Evolutionary conservation across 2,113 vertebrate species (phyloP).

Genomic region (Tragelaphus strepsiceros): DNA sequence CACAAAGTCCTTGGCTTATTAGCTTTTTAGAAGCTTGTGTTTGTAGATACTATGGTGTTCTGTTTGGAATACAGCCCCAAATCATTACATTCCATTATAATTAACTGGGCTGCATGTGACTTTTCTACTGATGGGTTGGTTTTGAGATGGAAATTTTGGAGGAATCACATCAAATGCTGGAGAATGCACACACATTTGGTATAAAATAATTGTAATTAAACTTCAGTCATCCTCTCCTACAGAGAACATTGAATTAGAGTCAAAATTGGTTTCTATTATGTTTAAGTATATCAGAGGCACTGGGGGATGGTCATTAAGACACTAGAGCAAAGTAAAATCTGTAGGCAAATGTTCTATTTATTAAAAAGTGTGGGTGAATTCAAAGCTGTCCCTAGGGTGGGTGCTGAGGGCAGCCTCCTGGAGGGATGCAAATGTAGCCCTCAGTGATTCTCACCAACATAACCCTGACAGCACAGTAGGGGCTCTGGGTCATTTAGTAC

Average conservation of each 20-base stretch:
- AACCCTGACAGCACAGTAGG: neutral
- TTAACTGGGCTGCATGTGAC: constrained; percentile 26
- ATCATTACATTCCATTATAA: constrained; percentile 34
- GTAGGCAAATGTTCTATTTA: constrained; percentile 62
- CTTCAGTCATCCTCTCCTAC: constrained; percentile 71
- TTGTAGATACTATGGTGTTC: neutral
- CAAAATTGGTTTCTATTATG: constrained; percentile 74
- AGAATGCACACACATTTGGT: constrained; percentile 50
- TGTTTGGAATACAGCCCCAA: constrained; percentile 41
- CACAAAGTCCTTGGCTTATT: constrained; percentile 24
- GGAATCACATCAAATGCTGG: constrained; percentile 54
- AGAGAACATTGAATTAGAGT: constrained; percentile 70
- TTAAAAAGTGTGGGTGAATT: constrained; percentile 52
- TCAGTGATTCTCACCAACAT: neutral
- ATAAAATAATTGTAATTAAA: constrained; percentile 69
- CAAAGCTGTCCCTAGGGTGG: constrained; percentile 5
- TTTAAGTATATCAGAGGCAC: constrained; percentile 64
- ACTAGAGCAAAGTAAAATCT: constrained; percentile 57
- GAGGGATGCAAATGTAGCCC: neutral
- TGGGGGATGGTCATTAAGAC: constrained; percentile 64
- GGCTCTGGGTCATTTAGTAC: neutral
- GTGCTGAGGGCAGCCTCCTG: neutral
- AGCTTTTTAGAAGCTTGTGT: constrained; percentile 45
- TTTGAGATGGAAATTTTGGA: constrained; percentile 55
- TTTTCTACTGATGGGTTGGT: constrained; percentile 58